Conservation (phyloP, 2,888 invertebrate genomes). For the Andrena dorsata region DNA sequence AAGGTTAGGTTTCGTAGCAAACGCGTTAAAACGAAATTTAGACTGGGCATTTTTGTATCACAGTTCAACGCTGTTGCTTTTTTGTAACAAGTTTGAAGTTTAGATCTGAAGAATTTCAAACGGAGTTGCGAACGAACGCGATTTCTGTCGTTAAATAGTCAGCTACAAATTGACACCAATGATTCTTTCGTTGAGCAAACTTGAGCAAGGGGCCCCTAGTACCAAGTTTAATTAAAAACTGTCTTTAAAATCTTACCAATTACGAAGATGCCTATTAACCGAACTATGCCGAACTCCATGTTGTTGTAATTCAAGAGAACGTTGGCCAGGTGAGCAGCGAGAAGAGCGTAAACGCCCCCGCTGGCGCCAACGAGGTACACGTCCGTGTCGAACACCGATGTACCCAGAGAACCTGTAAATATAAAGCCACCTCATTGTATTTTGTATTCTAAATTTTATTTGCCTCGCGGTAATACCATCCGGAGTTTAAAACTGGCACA, state of each 20-base stretch:
- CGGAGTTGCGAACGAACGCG: no score
- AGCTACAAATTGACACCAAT: not conserved
- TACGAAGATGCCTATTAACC: constrained; percentile 95
- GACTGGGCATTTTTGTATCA: no score
- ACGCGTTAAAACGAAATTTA: no score
- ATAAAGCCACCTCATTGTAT: constrained; percentile 21
- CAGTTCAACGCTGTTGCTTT: no score
- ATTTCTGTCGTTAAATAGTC: no score
- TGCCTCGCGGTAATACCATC: not conserved
- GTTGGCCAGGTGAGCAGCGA: constrained; percentile 98
- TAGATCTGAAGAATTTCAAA: no score
- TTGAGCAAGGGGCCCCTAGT: not conserved
- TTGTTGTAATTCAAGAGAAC: constrained; percentile 97
- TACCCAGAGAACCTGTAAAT: constrained; percentile 88
- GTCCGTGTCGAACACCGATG: constrained; percentile 96
- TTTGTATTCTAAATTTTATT: not conserved
- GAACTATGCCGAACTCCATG: constrained; percentile 96
- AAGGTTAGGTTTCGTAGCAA: no score
- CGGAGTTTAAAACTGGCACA: not conserved
- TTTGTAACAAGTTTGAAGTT: no score
- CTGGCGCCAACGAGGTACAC: constrained; percentile 98
- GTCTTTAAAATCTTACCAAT: constrained; percentile 89
- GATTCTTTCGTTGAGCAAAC: not conserved
- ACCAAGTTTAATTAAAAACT: not conserved
- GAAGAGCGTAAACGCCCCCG: constrained; percentile 97